Evolutionary conservation across 2,888 invertebrate species (phyloP).

Genomic region (Cyaniris semiargus): DNA sequence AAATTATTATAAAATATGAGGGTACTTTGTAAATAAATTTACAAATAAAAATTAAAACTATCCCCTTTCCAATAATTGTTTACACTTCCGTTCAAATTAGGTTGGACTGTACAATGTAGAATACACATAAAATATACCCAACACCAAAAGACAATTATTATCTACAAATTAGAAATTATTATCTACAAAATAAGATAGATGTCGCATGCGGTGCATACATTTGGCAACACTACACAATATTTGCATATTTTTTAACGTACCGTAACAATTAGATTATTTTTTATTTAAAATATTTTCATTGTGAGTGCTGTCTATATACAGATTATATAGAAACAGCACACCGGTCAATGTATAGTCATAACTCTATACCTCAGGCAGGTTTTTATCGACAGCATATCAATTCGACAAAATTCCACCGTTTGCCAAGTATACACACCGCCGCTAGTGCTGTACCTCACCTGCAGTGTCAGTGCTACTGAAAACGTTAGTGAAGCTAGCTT

Average conservation of each 20-base stretch:
- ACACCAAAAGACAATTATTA: conserved; percentile 20
- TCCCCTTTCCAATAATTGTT: not conserved
- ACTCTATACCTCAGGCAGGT: no score
- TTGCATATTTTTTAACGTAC: not conserved
- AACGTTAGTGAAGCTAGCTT: conserved; percentile 92
- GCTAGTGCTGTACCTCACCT: conserved; percentile 75
- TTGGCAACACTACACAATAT: conserved; percentile 20
- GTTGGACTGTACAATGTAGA: not conserved
- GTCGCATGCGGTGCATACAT: conserved; percentile 1
- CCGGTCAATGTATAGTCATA: no score
- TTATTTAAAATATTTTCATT: no score
- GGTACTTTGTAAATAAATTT: not conserved
- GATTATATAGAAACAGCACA: no score
- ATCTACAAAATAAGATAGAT: not conserved
- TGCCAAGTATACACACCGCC: not conserved
- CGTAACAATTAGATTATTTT: no score
- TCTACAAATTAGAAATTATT: conserved; percentile 12
- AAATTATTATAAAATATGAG: not conserved
- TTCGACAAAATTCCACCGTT: no score
- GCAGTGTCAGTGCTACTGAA: conserved; percentile 87
- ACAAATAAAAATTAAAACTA: not conserved
- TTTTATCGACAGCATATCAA: no score
- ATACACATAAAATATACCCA: conserved; percentile 19
- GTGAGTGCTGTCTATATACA: no score
- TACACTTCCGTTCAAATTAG: not conserved